Conservation (phyloP, 1,140 invertebrate species). For the Lucilia sericata region DNA sequence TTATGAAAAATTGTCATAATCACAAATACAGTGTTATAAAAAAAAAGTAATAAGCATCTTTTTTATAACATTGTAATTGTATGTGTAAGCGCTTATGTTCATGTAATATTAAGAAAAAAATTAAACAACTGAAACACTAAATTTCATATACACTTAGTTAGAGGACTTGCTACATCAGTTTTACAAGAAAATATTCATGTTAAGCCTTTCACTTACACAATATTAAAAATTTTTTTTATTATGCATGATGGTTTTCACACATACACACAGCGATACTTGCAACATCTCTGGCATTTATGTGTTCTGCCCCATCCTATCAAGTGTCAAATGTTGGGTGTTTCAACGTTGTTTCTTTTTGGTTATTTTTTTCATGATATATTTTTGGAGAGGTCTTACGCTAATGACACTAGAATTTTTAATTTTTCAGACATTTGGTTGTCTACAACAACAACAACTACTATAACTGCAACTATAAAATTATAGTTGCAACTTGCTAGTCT, state of each 20-base stretch:
- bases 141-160: background rate
- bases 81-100: no score
- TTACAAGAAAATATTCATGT: slow-evolving; percentile 1
- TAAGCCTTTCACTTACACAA: slow-evolving; percentile 14
- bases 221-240: slow-evolving; percentile 6
- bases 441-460: background rate
- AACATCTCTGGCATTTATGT: background rate
- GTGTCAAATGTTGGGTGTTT: background rate
- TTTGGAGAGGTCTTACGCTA: slow-evolving; percentile 14
- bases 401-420: slow-evolving; percentile 27
- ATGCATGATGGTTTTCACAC: background rate
- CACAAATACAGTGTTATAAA: background rate
- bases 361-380: background rate
- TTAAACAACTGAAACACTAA: no score
- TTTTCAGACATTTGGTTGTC: background rate
- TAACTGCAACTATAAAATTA: background rate
- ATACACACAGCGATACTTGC: background rate
- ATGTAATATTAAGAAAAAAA: no score
- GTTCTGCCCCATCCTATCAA: background rate
- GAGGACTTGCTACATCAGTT: background rate
- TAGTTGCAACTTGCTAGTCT: background rate
- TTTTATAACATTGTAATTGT: no score
- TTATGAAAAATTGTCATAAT: no score
- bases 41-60: no score
- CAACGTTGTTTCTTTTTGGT: background rate